A percentile compares a stretch with the other conserved stretches of the same genome.
phyloP scores from a whole-genome alignment of 2,888 invertebrate genomes.

The Drosophila aldrichi region DNA sequence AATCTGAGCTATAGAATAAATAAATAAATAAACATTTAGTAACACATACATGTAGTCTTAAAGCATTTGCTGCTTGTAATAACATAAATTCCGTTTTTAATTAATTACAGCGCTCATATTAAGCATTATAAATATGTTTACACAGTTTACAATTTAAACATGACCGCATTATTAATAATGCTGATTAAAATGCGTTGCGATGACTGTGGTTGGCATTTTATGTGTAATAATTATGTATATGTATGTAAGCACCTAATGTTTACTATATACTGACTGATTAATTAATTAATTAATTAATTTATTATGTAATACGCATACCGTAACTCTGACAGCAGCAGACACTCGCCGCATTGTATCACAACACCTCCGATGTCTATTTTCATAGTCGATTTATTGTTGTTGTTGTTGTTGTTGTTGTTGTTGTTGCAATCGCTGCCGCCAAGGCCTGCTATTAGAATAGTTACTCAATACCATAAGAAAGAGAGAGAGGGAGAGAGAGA shows the following conservation, averaged over 20 bases:
- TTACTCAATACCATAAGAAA: constrained; percentile 10
- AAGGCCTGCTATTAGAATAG: constrained; percentile 63
- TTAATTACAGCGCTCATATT: constrained; percentile 5
- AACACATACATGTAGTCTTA: not conserved
- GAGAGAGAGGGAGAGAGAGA: too few species aligned
- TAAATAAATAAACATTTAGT: not conserved
- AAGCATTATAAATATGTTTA: constrained; percentile 42
- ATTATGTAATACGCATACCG: constrained; percentile 33
- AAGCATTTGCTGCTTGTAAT: not conserved
- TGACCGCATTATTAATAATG: constrained; percentile 39
- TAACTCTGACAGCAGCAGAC: not conserved
- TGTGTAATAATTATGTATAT: constrained; percentile 5
- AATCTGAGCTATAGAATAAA: not conserved
- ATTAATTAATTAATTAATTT: constrained; percentile 46
- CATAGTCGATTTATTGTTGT: constrained; percentile 10
- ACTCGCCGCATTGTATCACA: constrained; percentile 15
- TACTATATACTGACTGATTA: constrained; percentile 14
- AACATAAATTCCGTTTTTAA: not conserved
- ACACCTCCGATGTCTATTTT: constrained; percentile 7
- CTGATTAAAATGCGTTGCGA: constrained; percentile 29
- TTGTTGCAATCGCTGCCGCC: constrained; percentile 49
- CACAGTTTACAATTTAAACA: constrained; percentile 42
- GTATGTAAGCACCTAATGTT: not conserved
- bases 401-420: constrained; percentile 18
- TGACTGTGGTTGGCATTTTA: constrained; percentile 7